Percentiles rank a stretch among this genome's conserved stretches.
phyloP scores from a whole-genome alignment of 2,113 vertebrate species.

The Antennarius striatus region DNA sequence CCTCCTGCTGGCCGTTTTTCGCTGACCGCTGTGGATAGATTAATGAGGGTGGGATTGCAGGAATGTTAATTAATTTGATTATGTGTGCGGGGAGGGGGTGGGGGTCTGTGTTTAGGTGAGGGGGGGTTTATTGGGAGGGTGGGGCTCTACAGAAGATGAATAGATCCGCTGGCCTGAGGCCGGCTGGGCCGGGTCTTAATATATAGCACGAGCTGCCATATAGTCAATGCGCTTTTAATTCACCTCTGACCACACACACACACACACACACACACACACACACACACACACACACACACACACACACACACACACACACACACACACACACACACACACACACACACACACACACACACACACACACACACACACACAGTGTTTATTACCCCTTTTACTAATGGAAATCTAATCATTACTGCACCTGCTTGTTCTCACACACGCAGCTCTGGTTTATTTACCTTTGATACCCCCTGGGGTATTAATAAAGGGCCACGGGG shows the following conservation, averaged over 20 bases:
- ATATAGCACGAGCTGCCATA: slow-evolving; percentile 84
- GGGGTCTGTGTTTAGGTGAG: slow-evolving; percentile 60
- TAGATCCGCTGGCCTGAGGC: slow-evolving; percentile 70
- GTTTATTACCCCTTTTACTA: slow-evolving; percentile 72
- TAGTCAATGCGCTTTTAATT: slow-evolving; percentile 88
- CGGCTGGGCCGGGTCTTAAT: slow-evolving; percentile 77
- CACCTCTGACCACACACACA: slow-evolving; percentile 65
- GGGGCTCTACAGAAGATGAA: slow-evolving; percentile 75
- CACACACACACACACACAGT: slow-evolving; percentile 29
- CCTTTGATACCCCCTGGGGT: slow-evolving; percentile 55
- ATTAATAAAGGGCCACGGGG: slow-evolving; percentile 43
- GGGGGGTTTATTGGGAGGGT: background rate
- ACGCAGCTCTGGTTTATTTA: slow-evolving; percentile 54
- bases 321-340: slow-evolving; percentile 28
- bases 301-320: slow-evolving; percentile 26
- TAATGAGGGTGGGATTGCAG: slow-evolving; percentile 77
- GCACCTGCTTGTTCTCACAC: slow-evolving; percentile 47
- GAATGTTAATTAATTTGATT: slow-evolving; percentile 85
- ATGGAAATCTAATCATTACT: slow-evolving; percentile 76
- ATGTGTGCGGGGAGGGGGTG: slow-evolving; percentile 43
- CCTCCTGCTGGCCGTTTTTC: too few relatives aligned
- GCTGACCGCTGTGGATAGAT: slow-evolving; percentile 72
- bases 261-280: slow-evolving; percentile 8
- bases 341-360: slow-evolving; percentile 30
- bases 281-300: background rate